Conservation (phyloP, 2,888 invertebrate species). For the Stenichneumon culpator region DNA sequence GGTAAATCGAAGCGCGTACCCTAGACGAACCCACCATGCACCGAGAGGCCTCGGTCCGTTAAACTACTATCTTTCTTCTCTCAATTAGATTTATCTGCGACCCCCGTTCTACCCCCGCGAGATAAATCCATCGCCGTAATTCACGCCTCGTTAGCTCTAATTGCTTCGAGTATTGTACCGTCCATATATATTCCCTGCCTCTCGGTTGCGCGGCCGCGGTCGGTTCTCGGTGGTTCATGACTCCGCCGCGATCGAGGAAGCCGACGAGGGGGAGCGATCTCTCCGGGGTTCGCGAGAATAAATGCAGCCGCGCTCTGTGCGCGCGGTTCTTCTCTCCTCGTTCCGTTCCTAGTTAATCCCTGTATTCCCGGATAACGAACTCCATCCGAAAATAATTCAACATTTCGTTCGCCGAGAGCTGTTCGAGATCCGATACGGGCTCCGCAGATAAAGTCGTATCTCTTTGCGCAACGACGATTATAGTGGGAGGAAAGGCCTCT, state of each 20-base stretch:
- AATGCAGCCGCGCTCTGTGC: background rate
- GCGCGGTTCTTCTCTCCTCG: background rate
- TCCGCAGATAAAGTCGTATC: slow-evolving; percentile 7
- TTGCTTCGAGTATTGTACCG: slow-evolving; percentile 66
- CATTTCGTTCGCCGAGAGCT: background rate
- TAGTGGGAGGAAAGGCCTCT: slow-evolving; percentile 43
- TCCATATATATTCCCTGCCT: slow-evolving; percentile 41
- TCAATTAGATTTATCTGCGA: slow-evolving; percentile 64
- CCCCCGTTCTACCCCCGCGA: slow-evolving; percentile 61
- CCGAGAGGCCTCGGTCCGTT: background rate
- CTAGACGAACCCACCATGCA: no score
- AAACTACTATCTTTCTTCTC: slow-evolving; percentile 51
- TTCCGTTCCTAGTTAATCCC: background rate
- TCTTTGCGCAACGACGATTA: slow-evolving; percentile 5
- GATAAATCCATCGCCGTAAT: slow-evolving; percentile 69
- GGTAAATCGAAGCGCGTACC: no score
- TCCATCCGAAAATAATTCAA: slow-evolving; percentile 17
- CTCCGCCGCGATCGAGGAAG: slow-evolving; percentile 10
- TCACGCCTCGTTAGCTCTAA: slow-evolving; percentile 70
- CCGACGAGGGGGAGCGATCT: background rate
- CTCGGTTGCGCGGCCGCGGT: background rate
- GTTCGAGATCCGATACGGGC: slow-evolving; percentile 4
- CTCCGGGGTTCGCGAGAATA: slow-evolving; percentile 17
- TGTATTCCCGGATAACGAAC: slow-evolving; percentile 3
- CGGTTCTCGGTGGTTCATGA: slow-evolving; percentile 1